Base-by-base conservation (phyloP, 2,113 vertebrate genomes). In the Choloepus hoffmanni region DNA sequence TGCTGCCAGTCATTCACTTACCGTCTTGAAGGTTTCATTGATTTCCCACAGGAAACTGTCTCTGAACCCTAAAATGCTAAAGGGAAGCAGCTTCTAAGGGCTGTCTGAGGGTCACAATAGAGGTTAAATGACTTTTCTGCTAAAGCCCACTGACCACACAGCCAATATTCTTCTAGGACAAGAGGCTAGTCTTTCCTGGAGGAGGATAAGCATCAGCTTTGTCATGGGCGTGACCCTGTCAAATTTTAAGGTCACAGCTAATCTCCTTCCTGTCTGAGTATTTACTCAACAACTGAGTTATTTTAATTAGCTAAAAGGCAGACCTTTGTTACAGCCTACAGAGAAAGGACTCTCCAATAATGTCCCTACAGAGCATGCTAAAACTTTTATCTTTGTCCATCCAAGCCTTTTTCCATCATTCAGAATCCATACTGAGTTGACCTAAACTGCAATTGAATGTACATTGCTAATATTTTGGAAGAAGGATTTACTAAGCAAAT, bases 231-330 rank as follows among this genome's bases (percentile, higher is more conserved):
- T 23, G 77, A 62, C 55, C 62, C 45, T 91, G 72, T 76, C 58
- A 73, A 55, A 85, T 93, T 85, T 95, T 88, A 85, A 93, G 45
- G 67, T 89, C 73, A 81, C 60, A 81, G 33, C 23, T 89, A 86
- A 89, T 79, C n/a, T 89, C 68, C 58, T 91, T 90, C 45, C 79
- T 89, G 7, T 48, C 33, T 85, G 43, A 85, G 48, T 90, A 90
- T 96, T 85, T 96, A 60, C 74, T 92, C 67, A 95, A 84, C 58
- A 90, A 86, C 36, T 73, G 48, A 95, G 40, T 85, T 94, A 92
- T 90, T 92, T 95, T 85, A 81, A 93, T 67, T 86, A 83, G 67
- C 21, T 53, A 63, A 77, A 76, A 33, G 67, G 24, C n/a, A 79
- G 68, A 93, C 43, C 4, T 78, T 94, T 36, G 4, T 89, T 86